Base-by-base conservation (phyloP, 2,113 vertebrate genomes). In the Dasypus novemcinctus region DNA sequence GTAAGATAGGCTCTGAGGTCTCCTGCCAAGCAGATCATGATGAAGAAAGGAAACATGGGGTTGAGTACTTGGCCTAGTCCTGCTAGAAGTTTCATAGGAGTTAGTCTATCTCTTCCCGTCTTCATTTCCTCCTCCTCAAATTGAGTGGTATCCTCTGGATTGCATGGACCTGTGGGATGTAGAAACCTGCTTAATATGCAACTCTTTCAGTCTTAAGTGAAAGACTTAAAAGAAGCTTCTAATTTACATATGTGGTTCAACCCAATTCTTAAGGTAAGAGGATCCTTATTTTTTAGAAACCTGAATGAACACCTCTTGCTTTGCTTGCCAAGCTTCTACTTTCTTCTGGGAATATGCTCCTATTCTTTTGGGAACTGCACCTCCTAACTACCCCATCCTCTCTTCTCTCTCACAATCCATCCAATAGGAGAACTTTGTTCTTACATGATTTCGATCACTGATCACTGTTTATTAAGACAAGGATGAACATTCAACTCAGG, bases 321-420 rank as follows among this genome's bases (percentile, higher is more conserved):
- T 57, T 33, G 4, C 61, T 54, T 89, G 59, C 33, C 9, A 76
- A 36, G 9, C 33, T 64, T 23, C 10, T 76, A 49, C 57, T 36
- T 76, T 89, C 23, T 64, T 78, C 41, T 89, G 46, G 33, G 8
- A 64, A 63, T 14, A 49, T 49, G 21, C 4, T 36, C 13, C 23
- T 76, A 36, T 64, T 64, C 59, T 76, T 76, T 76, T 27, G 33
- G 59, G 59, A 88, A 18, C 57, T 63, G 3, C 31, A 13, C 63
- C 21, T 76, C 31, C 31, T 76, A 29, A 63, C 57, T 76, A 29
- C 38, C 2, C 20, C 38, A n/a, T 46, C 29, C 38, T 18, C 38
- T 61, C 1, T 38, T 25, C 29, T 61, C 27, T 54, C 12, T 2
- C 41, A 4, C 57, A n/a, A 27, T 0, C 2, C 13, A 9, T 15